Percentiles rank a stretch among this genome's conserved stretches.
Conservation (phyloP, 2,113 vertebrate species). For the Petaurus breviceps region DNA sequence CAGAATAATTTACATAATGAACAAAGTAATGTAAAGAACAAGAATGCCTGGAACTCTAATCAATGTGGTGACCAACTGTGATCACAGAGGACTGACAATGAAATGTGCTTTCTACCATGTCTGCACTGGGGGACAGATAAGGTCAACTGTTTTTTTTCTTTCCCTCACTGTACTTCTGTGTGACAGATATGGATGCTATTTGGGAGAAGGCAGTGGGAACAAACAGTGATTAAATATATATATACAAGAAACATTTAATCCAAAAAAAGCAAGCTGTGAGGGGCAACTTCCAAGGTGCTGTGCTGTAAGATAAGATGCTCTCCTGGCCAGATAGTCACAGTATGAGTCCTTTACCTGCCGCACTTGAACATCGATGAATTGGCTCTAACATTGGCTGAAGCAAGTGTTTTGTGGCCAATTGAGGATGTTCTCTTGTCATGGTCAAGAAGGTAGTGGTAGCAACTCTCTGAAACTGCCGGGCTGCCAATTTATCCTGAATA, state of each 20-base stretch:
- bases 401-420: conserved; percentile 86
- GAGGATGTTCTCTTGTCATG: conserved; percentile 86
- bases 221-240: background rate
- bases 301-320: background rate
- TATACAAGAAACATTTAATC: background rate
- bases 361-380: conserved; percentile 81
- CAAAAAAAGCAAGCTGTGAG: background rate
- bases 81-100: background rate
- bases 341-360: conserved; percentile 78
- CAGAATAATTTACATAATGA: background rate
- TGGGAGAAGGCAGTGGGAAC: background rate
- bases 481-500: conserved; percentile 88
- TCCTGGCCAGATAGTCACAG: background rate
- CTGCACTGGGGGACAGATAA: background rate
- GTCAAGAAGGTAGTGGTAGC: conserved; percentile 87
- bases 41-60: background rate
- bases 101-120: background rate
- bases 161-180: background rate
- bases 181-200: background rate
- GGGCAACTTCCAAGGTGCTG: background rate
- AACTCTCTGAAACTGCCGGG: conserved; percentile 92
- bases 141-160: background rate
- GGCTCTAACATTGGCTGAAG: conserved; percentile 88
- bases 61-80: background rate
- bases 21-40: background rate